Evolutionary conservation across 2,113 vertebrate genomes (phyloP), one percentile per base, ranked within the genome.

Genomic region (Mirounga angustirostris): DNA sequence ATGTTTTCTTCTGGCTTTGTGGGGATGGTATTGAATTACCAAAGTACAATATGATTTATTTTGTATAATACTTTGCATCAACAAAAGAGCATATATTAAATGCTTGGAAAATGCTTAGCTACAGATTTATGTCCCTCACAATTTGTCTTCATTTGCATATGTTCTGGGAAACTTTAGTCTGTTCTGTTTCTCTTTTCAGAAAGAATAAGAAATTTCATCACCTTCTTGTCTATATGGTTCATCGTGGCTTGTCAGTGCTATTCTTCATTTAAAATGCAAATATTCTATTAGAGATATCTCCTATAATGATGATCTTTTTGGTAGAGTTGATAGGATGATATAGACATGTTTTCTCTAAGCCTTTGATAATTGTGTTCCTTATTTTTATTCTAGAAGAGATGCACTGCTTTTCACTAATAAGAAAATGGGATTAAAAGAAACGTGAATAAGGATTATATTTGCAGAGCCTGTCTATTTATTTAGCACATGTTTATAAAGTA

Each of bases 151-250:
- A 92, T 96, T 92, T 96, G 21, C 19, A 40, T 89, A 54, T 95
- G 11, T 78, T 89, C 2, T 91, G 54, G 18, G 52, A 73, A 91
- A 85, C 46, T 96, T 98, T 97, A 95, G 54, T 98, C 63, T 98
- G 97, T 91, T 87, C 96, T 95, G 58, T 63, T 95, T 30, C 84
- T 95, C 40, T 97, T 40, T 96, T 96, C 83, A 96, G 81, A 96
- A 78, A 96, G 52, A 98, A 92, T 80, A 98, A 56, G 16, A 96
- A 94, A 96, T 97, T 36, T 92, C 50, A 84, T 2, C 91, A 94
- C 67, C 33, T 98, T 59, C 80, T 96, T 76, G 61, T 69, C 46
- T 87, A 0, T 97, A 10, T 46, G 93, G 95, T 43, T 33, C 61
- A 7, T 88, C 92, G 24, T 95, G 69, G 90, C 73, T 40, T 93